These are phyloP conservation scores for Lepus townsendii DNA, from an alignment of 2,797 vertebrate genomes.

Conservation along the genomic window DNA sequence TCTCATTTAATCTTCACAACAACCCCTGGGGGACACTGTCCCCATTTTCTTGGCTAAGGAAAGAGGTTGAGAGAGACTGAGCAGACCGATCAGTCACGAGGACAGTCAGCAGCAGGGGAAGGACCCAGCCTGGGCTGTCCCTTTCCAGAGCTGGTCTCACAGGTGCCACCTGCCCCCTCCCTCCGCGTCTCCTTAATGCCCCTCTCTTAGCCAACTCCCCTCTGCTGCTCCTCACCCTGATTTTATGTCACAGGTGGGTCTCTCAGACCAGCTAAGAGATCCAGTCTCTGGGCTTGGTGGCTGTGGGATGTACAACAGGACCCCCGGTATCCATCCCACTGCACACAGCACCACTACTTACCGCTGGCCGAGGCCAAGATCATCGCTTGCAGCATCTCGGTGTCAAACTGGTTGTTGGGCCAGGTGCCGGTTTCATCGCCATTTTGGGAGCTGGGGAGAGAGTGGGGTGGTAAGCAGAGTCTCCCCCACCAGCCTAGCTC, in stretches of 20 bases:
- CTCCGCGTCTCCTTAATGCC: background rate
- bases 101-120: background rate
- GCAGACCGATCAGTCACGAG: background rate
- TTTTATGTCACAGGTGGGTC: background rate
- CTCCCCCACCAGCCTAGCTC: background rate
- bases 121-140: background rate
- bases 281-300: background rate
- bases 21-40: background rate
- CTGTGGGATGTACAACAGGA: background rate
- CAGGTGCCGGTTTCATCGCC: constrained; percentile 97
- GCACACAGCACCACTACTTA: constrained; percentile 86
- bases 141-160: background rate
- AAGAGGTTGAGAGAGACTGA: constrained; percentile 34
- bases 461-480: constrained; percentile 55
- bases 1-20: background rate
- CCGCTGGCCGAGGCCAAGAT: constrained; percentile 97
- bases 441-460: constrained; percentile 92
- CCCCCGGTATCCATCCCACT: background rate
- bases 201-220: background rate
- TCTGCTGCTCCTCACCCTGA: background rate
- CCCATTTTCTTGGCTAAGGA: constrained; percentile 35
- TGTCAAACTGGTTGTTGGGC: constrained; percentile 98
- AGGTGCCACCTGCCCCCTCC: no score
- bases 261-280: background rate
- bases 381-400: constrained; percentile 98